Evolutionary conservation across 2,113 vertebrate genomes (phyloP).

Genomic region (Anthoscopus minutus): DNA sequence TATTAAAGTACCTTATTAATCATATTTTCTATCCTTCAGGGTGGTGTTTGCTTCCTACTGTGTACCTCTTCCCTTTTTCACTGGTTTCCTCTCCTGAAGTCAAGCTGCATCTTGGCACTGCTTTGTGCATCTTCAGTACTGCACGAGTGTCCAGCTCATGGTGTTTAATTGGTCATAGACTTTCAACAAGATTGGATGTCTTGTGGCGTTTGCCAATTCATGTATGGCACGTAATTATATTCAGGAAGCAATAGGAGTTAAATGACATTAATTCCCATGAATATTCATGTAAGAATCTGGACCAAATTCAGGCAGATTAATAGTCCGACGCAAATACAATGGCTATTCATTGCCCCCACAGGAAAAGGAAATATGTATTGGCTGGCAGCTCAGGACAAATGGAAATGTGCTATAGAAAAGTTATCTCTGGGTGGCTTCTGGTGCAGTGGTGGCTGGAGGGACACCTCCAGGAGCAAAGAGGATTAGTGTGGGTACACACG

Average conservation of each 20-base stretch:
- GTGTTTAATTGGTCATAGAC: not conserved
- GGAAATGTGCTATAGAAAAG: not conserved
- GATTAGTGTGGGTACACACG: accelerated
- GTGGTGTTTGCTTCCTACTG: not conserved
- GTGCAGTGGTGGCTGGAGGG: not conserved
- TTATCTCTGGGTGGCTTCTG: not conserved
- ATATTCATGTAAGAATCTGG: constrained; percentile 42
- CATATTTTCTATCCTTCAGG: not conserved
- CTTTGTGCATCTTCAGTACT: not conserved
- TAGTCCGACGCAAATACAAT: not conserved
- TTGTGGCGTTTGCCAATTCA: constrained; percentile 43
- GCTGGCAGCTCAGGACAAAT: constrained; percentile 13
- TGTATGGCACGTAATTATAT: not conserved
- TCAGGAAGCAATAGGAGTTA: constrained; percentile 52
- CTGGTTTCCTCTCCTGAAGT: not conserved
- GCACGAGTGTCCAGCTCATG: not conserved
- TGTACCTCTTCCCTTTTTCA: not conserved
- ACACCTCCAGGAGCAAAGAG: not conserved
- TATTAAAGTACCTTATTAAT: not conserved
- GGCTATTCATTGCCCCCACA: constrained; percentile 14
- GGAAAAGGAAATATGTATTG: constrained; percentile 27
- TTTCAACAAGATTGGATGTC: not conserved
- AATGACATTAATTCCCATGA: constrained; percentile 55
- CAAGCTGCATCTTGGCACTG: not conserved
- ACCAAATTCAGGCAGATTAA: constrained; percentile 50